Base-by-base conservation (phyloP, 2,113 vertebrate genomes). In the Cnemophilus loriae region DNA sequence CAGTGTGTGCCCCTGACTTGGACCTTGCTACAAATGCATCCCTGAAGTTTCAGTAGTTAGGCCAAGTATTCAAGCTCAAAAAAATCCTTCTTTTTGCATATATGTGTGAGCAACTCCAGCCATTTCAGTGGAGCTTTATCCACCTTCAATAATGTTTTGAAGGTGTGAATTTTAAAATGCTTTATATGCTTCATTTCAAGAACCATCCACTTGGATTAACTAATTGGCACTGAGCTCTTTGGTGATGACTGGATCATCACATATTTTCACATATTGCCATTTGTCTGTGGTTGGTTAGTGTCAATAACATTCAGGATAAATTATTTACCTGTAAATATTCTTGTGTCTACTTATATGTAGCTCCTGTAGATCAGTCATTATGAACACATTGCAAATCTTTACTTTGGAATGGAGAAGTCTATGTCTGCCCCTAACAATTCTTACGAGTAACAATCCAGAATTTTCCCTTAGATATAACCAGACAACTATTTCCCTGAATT, bases 1-100 rank as follows among this genome's bases (percentile, higher is more conserved):
- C 42, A 20, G 10, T 32, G 39, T 22, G 8, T 0, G 0, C 9
- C 16, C 33, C 27, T 59, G 61, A 73, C 53, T 33, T 73, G 70
- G 17, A 33, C 33, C 59, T 69, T 69, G 20, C 18, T 77, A 44
- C 20, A 80, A 39, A 23, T n/a, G 9, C 28, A 49, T 32, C n/a
- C 32, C 28, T 56, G 17, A 39, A 60, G 23, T 53, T 84, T 37
- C 37, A 30, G 59, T 41, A 44, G 28, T n/a, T 84, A 37, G 23
- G 49, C 32, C 49, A 92, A 68, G 5, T 16, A 32, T 73, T 87
- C 53, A 68, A 44, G 33, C 9, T 60, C 41, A 76, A 73, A 76
- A 73, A 91, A 93, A 79, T 64, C 13, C 8, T 5, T 65, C 11
- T 21, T 39, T 84, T 63, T 56, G 11, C 26, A 73, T 47, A 37